A percentile compares a stretch with the other conserved stretches of the same genome.
Conservation (phyloP, 2,888 invertebrate genomes). For the Digitonthophagus gazella region DNA sequence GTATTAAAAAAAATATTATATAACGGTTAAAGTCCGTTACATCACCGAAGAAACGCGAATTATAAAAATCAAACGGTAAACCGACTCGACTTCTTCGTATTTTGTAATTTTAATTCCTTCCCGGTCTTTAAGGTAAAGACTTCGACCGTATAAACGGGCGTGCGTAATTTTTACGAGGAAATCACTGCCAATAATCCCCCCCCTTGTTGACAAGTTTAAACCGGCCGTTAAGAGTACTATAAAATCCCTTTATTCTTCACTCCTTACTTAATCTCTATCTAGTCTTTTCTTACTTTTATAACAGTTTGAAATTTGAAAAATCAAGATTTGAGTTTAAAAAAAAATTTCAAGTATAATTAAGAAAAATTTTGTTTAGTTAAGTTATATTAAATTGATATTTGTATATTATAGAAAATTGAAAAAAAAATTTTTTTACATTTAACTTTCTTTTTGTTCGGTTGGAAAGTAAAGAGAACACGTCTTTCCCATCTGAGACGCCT, state of each 20-base stretch:
- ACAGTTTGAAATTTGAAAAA: background rate
- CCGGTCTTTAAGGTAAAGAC: no score
- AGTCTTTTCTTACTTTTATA: slow-evolving; percentile 27
- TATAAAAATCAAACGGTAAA: no score
- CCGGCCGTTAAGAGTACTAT: slow-evolving; percentile 44
- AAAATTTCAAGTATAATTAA: no score
- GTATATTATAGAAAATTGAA: no score
- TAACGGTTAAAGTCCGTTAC: no score
- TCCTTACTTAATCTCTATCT: slow-evolving; percentile 41
- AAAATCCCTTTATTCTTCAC: slow-evolving; percentile 43
- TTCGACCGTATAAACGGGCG: slow-evolving; percentile 5
- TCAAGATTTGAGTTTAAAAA: background rate
- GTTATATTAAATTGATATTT: no score
- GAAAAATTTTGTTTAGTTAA: no score
- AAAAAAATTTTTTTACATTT: no score
- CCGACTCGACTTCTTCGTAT: no score
- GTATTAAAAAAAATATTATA: background rate
- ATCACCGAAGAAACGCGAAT: no score
- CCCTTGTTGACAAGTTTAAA: slow-evolving; percentile 46
- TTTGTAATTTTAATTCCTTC: no score
- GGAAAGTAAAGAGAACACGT: slow-evolving; percentile 2
- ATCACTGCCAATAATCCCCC: slow-evolving; percentile 42
- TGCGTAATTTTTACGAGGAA: slow-evolving; percentile 24
- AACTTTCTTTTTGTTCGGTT: slow-evolving; percentile 1
- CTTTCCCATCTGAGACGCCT: slow-evolving; percentile 5